Evolutionary conservation across 1,140 invertebrate genomes (phyloP), one percentile per base, ranked within the genome.

Genomic region (Microplitis mediator): DNA sequence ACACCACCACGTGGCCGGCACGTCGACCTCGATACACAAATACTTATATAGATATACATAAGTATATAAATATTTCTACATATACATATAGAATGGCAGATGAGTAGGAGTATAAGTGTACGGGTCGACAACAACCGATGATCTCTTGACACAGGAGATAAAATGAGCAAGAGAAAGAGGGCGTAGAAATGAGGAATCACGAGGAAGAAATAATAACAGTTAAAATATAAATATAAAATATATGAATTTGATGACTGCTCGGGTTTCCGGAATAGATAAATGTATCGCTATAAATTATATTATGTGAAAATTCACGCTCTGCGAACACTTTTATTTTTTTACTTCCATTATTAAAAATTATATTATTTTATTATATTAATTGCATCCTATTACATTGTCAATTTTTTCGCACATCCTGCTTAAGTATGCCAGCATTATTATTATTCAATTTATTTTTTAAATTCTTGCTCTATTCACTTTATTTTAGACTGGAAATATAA

Each of bases 51-150:
- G 6, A 45, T 9, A 45, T 45, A 45, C 8, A 45, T 45, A 45
- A 39, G 9, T 39, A 39, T 9, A 39, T 39, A 39, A 45, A 45
- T 45, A 45, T 45, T 9, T 45, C 23, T 9, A 45, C 11, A 45
- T 45, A 45, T 3, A 39, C 5, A 45, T 45, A 45, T 5, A 45
- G 39, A 6, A 11, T 6, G 23, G 23, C 23, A 23, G 39, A 45
- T 45, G 39, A 45, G 16, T 56, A 4, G 6, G 39, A 11, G 39
- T 45, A 45, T 45, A 45, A 39, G 39, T 45, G 39, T 45, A 45
- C 16, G 64, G 60, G 69, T 71, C 69, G 69, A 34, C 58, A 35
- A 45, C 68, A 70, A 60, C 14, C 51, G 69, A 71, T 65, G 69
- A 71, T 64, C 61, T 71, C 61, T 64, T 45, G 50, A 71, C 61